Evolutionary conservation across 2,888 invertebrate species (phyloP), one percentile per base, ranked within the genome.

Genomic region (Chorisops tibialis): DNA sequence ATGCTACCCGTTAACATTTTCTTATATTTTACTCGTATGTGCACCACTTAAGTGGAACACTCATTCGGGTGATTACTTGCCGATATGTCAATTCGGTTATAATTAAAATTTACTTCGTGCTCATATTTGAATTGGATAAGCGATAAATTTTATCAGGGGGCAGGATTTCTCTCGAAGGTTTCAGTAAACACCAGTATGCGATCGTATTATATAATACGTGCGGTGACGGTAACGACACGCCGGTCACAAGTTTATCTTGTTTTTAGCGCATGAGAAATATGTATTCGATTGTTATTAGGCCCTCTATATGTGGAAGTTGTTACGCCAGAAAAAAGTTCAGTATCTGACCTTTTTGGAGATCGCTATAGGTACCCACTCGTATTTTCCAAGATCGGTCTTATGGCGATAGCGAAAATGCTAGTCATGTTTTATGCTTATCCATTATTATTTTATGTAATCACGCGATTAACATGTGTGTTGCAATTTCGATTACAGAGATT

Each of bases 61-160:
- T 48, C 43, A 61, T 63, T 63, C 21, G 48, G 60, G 45, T 54
- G 61, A 61, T 61, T 18, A 60, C 43, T 60, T 56, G 49, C 45
- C 50, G 63, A 63, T 63, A 61, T 60, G 63, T 63, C 60, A 63
- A 63, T 61, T 56, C 48, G 38, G 47, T 43, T 59, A 64, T 64
- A 62, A 64, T 64, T 64, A 61, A 62, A 64, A 59, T 58, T 61
- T 45, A 54, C 47, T 35, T 37, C 16, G 61, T 39, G 49, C 4
- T 61, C 49, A 54, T 56, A 56, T 61, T 47, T 39, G 45, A 39
- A 39, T 38, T 30, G 38, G 35, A 41, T 41, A 41, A 39, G 39
- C 38, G 59, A 50, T 62, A 58, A 62, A 58, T 54, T 54, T 58
- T 38, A 62, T 58, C 41, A 35, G 30, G 1, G 9, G 30, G 30